Percentiles rank a stretch among this genome's conserved stretches.
These are phyloP conservation scores for Xestia sexstrigata DNA, from an alignment of 2,888 invertebrate genomes.

Conservation along the genomic window DNA sequence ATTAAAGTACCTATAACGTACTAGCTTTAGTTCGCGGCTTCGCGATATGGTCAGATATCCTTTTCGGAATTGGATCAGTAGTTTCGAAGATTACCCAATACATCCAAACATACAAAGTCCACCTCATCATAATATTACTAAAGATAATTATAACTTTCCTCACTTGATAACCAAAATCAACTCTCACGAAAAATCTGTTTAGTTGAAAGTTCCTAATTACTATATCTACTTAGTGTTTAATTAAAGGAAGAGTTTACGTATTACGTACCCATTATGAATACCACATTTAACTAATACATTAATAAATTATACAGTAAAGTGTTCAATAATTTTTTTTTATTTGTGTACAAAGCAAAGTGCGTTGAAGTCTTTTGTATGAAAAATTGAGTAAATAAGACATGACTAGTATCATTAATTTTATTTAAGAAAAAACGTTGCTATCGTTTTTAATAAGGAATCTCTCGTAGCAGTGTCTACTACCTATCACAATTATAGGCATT, in stretches of 20 bases:
- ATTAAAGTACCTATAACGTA: background rate
- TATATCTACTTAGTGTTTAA: constrained; percentile 16
- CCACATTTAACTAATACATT: constrained; percentile 20
- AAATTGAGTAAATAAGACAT: background rate
- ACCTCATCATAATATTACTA: background rate
- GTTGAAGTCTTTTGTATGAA: constrained; percentile 71
- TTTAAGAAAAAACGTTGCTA: background rate
- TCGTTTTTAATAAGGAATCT: background rate
- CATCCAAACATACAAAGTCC: background rate
- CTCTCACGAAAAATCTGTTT: constrained; percentile 7
- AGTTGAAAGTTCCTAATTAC: constrained; percentile 43
- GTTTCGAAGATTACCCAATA: background rate
- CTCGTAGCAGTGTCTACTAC: background rate
- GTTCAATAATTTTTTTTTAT: constrained; percentile 20
- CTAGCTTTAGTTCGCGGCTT: background rate
- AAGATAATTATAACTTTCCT: background rate
- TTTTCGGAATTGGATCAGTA: background rate
- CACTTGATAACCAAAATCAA: constrained; percentile 12
- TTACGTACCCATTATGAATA: background rate
- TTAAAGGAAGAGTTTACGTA: constrained; percentile 9
- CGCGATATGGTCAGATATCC: background rate
- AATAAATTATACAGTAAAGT: constrained; percentile 3
- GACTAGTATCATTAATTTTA: background rate
- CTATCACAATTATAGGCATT: background rate
- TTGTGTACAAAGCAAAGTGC: constrained; percentile 24